These are phyloP conservation scores for Apantesis nais DNA, from an alignment of 2,888 invertebrate species.

Conservation along the genomic window DNA sequence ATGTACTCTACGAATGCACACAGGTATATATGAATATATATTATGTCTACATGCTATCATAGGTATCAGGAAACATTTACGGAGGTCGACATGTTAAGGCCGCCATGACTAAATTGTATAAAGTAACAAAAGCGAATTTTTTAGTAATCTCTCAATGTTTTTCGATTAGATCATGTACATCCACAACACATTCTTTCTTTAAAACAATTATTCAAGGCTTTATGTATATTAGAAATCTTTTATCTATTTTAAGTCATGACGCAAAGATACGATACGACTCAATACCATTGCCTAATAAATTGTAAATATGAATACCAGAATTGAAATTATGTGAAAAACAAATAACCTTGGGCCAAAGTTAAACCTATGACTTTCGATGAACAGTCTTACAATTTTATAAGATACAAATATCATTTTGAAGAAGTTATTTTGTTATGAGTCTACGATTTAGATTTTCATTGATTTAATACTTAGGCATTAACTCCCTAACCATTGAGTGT, in stretches of 20 bases:
- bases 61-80: constrained; percentile 54
- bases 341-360: neutral
- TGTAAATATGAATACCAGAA: neutral
- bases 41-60: constrained; percentile 36
- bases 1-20: constrained; percentile 45
- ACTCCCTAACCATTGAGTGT: too few relatives aligned
- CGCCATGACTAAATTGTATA: constrained; percentile 24
- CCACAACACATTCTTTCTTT: constrained; percentile 5
- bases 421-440: neutral
- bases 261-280: neutral
- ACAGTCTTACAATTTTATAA: neutral
- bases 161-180: constrained; percentile 30
- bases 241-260: neutral
- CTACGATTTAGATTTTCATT: neutral
- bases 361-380: neutral
- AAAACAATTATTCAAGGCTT: neutral
- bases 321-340: neutral
- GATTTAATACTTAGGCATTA: neutral
- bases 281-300: neutral
- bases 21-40: neutral
- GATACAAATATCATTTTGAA: neutral
- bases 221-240: neutral
- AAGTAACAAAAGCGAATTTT: constrained; percentile 22
- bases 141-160: constrained; percentile 14
- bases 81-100: constrained; percentile 51